Conservation (phyloP, 2,888 invertebrate genomes). For the Lydus trimaculatus region DNA sequence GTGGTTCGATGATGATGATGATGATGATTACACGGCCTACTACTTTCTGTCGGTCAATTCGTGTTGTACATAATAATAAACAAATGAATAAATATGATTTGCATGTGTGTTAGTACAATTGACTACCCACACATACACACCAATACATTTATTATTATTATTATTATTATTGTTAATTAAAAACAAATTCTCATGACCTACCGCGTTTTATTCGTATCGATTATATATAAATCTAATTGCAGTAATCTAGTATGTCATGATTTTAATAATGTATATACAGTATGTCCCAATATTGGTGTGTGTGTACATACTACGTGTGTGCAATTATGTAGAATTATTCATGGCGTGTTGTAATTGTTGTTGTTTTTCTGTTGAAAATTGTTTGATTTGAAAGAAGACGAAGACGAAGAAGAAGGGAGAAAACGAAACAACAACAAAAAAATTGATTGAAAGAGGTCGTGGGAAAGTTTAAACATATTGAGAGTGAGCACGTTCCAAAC, state of each 20-base stretch:
- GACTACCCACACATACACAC: conserved; percentile 32
- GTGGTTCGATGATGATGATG: conserved; percentile 34
- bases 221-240: too few species aligned
- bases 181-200: neutral
- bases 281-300: too few species aligned
- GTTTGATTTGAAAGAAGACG: neutral
- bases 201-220: too few species aligned
- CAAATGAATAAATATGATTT: conserved; percentile 42
- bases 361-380: neutral
- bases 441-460: neutral
- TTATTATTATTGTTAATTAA: neutral
- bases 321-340: too few species aligned
- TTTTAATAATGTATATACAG: too few species aligned
- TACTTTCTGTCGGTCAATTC: conserved; percentile 40
- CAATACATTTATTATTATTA: neutral
- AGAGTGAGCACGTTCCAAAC: conserved; percentile 7
- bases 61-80: conserved; percentile 46
- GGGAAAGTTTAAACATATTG: conserved; percentile 6
- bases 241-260: too few species aligned
- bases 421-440: neutral
- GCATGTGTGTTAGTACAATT: conserved; percentile 38
- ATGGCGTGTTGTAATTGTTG: too few species aligned
- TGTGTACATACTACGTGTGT: too few species aligned
- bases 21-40: conserved; percentile 42
- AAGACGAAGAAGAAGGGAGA: neutral